Conservation (phyloP, 2,797 vertebrate genomes). For the Falco naumanni region DNA sequence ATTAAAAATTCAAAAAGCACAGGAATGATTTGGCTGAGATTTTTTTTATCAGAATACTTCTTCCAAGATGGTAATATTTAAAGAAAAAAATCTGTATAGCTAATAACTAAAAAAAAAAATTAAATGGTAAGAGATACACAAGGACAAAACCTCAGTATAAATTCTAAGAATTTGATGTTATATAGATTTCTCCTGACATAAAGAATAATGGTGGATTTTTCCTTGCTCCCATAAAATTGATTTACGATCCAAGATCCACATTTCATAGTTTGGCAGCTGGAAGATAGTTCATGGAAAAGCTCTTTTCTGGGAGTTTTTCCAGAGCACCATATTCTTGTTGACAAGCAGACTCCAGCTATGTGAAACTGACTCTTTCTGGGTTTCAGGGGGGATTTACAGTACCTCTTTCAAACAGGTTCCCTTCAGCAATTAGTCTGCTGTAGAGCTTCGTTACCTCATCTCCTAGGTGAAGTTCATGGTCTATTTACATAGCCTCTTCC, state of each 20-base stretch:
- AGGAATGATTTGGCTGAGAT: not conserved
- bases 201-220: conserved; percentile 20
- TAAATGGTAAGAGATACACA: not conserved
- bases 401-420: not conserved
- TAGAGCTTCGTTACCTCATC: not conserved
- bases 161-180: not conserved
- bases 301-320: not conserved
- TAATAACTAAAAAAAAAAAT: not conserved
- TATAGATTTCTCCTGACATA: conserved; percentile 8
- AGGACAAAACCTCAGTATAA: not conserved
- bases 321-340: not conserved
- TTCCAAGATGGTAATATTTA: not conserved
- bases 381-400: not conserved
- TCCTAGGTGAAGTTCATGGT: not conserved
- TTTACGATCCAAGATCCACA: conserved; percentile 1
- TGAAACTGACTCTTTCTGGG: not conserved
- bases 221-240: conserved; percentile 12
- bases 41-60: not conserved
- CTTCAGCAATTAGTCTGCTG: not conserved
- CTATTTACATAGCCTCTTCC: not conserved
- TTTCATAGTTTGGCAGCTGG: not conserved
- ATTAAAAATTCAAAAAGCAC: not conserved
- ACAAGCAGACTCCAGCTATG: not conserved
- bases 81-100: not conserved
- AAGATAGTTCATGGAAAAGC: not conserved